Percentiles rank a stretch among this genome's conserved stretches.
These are phyloP conservation scores for Tryphoninae sp. DNA, from an alignment of 2,888 invertebrate genomes.

Conservation along the genomic window DNA sequence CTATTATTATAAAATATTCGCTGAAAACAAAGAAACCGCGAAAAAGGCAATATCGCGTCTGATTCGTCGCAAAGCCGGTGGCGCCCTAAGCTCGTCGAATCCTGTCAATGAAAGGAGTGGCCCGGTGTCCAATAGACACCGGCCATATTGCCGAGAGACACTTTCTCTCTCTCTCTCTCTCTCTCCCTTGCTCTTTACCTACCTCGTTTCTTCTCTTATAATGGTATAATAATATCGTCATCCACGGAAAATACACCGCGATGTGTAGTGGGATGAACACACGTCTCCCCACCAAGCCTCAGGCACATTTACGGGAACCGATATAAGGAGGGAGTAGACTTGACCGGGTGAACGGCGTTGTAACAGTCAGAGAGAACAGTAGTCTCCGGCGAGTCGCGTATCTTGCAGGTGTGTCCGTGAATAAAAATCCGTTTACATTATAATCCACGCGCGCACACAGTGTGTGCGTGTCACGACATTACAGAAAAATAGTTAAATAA, in stretches of 20 bases:
- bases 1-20: not conserved
- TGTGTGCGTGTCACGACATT: slow-evolving; percentile 5
- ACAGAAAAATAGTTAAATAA: slow-evolving; percentile 8
- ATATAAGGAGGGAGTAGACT: slow-evolving; percentile 6
- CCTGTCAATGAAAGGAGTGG: slow-evolving; percentile 28
- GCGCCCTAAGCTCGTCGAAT: slow-evolving; percentile 31
- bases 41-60: not conserved
- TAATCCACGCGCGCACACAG: slow-evolving; percentile 10
- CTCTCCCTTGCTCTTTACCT: not conserved
- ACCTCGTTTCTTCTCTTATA: not conserved
- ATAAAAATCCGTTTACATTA: not conserved
- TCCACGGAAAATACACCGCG: not conserved
- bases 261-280: not conserved
- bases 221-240: not conserved
- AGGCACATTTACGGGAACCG: not conserved
- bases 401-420: slow-evolving; percentile 46
- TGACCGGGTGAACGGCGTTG: not conserved
- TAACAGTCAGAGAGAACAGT: slow-evolving; percentile 30
- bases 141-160: slow-evolving; percentile 22
- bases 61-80: slow-evolving; percentile 33
- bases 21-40: not conserved
- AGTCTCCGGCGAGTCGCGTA: slow-evolving; percentile 55
- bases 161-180: slow-evolving; percentile 1
- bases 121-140: slow-evolving; percentile 30
- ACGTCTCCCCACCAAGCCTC: not conserved